Base-by-base conservation (phyloP, 2,797 vertebrate genomes). In the Sphaeramia orbicularis region DNA sequence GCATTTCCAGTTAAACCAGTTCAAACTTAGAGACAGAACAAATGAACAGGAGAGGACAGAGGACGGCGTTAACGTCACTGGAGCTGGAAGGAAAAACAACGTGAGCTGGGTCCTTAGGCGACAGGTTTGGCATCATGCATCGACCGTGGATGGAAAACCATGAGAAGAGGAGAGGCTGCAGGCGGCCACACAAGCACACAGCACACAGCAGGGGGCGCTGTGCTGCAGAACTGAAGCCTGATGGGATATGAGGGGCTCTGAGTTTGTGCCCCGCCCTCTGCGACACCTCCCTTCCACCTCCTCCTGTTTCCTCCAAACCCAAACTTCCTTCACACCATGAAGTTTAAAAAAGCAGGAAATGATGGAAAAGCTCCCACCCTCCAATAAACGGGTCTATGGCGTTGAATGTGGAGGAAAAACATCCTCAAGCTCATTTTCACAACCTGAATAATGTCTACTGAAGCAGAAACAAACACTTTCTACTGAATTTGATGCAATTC, bases 91-190 rank as follows among this genome's bases (percentile, higher is more conserved):
- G 61, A 77, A 85, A 87, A 70, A 83, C 65, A 87, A 64, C 83
- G 89, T 91, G 86, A 92, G 86, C 87, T 91, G 85, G 86, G 89
- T 90, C 84, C 90, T 91, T 84, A 92, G 89, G 87, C 44, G 61
- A 89, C 73, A 86, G 83, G 83, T 91, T 85, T 80, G 81, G 62
- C 67, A 72, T 85, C 91, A 92, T 91, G 90, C 89, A 89, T 63
- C 86, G 85, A 83, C 64, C 55, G 74, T 42, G 65, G 65, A 80
- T 24, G 66, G 71, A 70, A 52, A 13, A 1, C 84, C 78, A 85
- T 86, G 56, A 61, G 60, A 45, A 68, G 68, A 85, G 27, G 45
- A 42, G 54, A n/a, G 21, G 69, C 68, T 76, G 69, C 67, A 78
- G 80, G 75, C 75, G 76, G 50, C 44, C 66, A 69, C 45, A 71